These are phyloP conservation scores for Amphiduros pacificus DNA, from an alignment of 2,888 invertebrate genomes.

Conservation along the genomic window DNA sequence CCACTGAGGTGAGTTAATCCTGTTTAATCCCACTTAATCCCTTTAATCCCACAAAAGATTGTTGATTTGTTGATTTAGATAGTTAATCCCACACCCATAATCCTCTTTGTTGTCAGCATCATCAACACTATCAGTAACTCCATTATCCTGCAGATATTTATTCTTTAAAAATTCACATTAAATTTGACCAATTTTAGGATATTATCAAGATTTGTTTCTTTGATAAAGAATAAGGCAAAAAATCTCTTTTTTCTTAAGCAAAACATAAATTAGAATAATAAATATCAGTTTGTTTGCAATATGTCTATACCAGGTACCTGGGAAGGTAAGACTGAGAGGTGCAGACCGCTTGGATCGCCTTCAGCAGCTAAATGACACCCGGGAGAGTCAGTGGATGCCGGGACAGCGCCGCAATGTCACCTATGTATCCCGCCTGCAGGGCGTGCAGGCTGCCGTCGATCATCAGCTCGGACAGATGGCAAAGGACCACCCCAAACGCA, in stretches of 20 bases:
- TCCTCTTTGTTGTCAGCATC: no score
- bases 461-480: constrained; percentile 51
- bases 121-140: background rate
- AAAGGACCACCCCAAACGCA: constrained; percentile 46
- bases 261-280: no score
- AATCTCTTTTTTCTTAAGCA: no score
- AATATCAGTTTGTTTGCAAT: no score
- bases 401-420: constrained; percentile 45
- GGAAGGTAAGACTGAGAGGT: constrained; percentile 45
- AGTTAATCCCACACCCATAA: no score
- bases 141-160: background rate
- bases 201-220: no score
- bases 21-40: no score
- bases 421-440: constrained; percentile 52
- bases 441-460: constrained; percentile 56
- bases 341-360: constrained; percentile 36
- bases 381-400: constrained; percentile 44
- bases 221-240: no score
- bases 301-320: constrained; percentile 41
- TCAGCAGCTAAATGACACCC: constrained; percentile 37
- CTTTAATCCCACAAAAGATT: no score
- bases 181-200: no score
- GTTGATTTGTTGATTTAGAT: no score
- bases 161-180: background rate
- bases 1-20: constrained; percentile 48